Conservation (phyloP, 2,113 vertebrate species). For the Rhineura floridana region DNA sequence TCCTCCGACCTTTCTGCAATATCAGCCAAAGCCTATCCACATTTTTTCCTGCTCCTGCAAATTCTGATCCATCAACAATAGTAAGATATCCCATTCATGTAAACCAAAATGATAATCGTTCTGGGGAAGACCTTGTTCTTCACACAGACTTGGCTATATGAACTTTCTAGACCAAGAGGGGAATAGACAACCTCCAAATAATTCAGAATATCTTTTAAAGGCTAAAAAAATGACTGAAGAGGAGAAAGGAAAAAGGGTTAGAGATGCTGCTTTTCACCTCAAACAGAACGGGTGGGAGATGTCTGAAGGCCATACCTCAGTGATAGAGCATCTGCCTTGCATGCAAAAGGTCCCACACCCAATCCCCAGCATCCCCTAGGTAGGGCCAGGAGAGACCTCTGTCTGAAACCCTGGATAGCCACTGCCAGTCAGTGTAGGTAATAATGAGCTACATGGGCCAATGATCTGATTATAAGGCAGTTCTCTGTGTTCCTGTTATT, state of each 20-base stretch:
- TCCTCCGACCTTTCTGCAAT: neutral
- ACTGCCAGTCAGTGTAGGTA: no score
- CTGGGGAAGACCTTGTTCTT: neutral
- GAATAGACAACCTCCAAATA: neutral
- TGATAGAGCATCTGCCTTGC: no score
- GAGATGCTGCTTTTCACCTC: neutral
- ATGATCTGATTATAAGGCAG: no score
- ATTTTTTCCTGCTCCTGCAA: neutral
- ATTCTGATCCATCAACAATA: neutral
- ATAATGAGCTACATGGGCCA: no score
- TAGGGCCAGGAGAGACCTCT: no score
- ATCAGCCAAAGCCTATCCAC: constrained; percentile 4
- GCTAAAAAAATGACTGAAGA: neutral
- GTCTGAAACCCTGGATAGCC: no score
- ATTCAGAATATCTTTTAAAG: neutral
- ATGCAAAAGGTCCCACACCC: no score
- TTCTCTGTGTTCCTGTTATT: no score
- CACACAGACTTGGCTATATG: neutral
- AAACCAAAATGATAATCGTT: neutral
- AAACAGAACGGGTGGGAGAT: neutral
- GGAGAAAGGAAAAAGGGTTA: neutral
- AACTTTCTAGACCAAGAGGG: neutral
- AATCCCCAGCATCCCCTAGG: no score
- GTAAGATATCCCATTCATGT: neutral
- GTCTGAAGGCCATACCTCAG: neutral